phyloP scores from a whole-genome alignment of 2,113 vertebrate genomes.

The Pedetes capensis region DNA sequence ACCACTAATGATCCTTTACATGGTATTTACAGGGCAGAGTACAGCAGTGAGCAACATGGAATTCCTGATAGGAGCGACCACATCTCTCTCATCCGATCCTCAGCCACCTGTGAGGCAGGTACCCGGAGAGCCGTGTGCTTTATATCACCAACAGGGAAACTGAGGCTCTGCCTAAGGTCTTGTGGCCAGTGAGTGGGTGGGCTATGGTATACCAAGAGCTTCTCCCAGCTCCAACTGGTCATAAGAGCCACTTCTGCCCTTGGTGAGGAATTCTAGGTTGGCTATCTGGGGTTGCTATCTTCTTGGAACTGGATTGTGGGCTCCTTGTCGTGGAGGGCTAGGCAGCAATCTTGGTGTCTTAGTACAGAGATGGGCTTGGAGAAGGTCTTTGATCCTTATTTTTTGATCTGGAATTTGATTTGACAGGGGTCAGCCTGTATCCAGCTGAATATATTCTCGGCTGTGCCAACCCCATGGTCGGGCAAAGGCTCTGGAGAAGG shows the following conservation, averaged over 20 bases:
- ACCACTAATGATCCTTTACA: neutral
- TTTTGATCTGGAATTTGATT: conserved; percentile 33
- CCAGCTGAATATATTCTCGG: neutral
- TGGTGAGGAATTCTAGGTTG: neutral
- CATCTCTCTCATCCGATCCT: neutral
- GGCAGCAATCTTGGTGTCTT: neutral
- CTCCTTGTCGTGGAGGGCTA: neutral
- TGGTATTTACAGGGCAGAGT: neutral
- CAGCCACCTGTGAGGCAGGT: neutral
- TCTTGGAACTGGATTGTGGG: neutral
- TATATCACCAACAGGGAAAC: neutral
- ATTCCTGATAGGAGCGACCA: neutral
- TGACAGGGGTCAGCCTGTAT: conserved; percentile 28
- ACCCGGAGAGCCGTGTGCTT: neutral
- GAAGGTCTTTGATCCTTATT: neutral
- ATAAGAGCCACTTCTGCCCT: neutral
- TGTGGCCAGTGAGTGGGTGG: neutral
- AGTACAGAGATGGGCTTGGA: neutral
- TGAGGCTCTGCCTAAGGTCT: neutral
- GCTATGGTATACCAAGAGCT: neutral
- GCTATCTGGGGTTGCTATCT: neutral
- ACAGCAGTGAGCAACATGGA: neutral
- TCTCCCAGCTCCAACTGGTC: neutral
- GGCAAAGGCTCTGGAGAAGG: neutral
- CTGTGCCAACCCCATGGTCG: neutral